Evolutionary conservation across 2,113 vertebrate genomes (phyloP).

Genomic region (Periophthalmodon schlosseri): DNA sequence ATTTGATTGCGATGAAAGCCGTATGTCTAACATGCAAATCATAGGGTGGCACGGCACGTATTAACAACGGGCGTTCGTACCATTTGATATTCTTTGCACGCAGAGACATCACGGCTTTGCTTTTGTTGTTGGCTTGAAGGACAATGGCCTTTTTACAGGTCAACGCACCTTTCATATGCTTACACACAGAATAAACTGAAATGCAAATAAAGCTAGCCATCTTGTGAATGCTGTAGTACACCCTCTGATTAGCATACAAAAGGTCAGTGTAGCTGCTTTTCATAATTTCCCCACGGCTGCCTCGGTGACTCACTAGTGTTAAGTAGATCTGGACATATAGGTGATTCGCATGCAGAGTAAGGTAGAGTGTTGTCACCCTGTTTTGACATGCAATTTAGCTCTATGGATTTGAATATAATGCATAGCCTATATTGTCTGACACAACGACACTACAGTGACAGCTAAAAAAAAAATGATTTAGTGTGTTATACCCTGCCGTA

Average conservation of each 20-base stretch:
- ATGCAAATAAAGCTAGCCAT: slow-evolving; percentile 43
- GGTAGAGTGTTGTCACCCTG: slow-evolving; percentile 44
- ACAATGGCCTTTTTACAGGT: slow-evolving; percentile 43
- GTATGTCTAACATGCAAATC: slow-evolving; percentile 31
- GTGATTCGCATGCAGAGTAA: slow-evolving; percentile 45
- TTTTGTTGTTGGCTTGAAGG: slow-evolving; percentile 35
- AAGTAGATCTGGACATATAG: slow-evolving; percentile 58
- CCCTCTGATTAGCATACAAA: slow-evolving; percentile 68
- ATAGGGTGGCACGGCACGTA: slow-evolving; percentile 34
- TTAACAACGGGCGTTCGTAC: slow-evolving; percentile 58
- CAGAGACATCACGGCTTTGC: slow-evolving; percentile 33
- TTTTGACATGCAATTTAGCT: slow-evolving; percentile 56
- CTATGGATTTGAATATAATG: slow-evolving; percentile 38
- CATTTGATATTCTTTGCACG: slow-evolving; percentile 59
- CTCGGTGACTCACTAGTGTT: slow-evolving; percentile 46
- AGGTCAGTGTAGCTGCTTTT: slow-evolving; percentile 64
- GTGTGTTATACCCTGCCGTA: slow-evolving; percentile 6
- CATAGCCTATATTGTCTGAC: slow-evolving; percentile 21
- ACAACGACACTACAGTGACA: slow-evolving; percentile 13
- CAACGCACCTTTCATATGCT: slow-evolving; percentile 50
- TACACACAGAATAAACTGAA: slow-evolving; percentile 23
- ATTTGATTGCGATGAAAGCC: slow-evolving; percentile 54
- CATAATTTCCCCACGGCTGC: slow-evolving; percentile 40
- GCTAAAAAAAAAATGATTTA: slow-evolving; percentile 18
- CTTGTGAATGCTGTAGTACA: slow-evolving; percentile 51